Evolutionary conservation across 2,797 vertebrate species (phyloP).

Genomic region (Mareca penelope): DNA sequence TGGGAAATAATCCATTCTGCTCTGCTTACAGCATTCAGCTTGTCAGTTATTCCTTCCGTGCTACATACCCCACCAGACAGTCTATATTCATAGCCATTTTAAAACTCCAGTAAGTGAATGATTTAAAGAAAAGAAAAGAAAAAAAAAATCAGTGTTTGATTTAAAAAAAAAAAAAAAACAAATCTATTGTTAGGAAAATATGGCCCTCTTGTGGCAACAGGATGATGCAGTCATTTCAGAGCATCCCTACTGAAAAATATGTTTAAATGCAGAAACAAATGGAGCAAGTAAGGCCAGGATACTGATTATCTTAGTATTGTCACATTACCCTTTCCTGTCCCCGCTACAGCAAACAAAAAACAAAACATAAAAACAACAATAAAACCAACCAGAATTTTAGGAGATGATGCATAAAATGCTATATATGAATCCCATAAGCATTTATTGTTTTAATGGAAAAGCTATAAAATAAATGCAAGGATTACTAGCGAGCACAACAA

Average conservation of each 20-base stretch:
- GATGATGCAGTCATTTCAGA: not conserved
- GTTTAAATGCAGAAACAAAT: not conserved
- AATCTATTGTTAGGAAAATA: conserved; percentile 38
- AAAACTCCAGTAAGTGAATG: not conserved
- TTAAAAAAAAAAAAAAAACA: rapidly evolving
- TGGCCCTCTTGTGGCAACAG: conserved; percentile 70
- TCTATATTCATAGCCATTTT: not conserved
- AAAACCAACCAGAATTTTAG: not conserved
- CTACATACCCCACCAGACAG: not conserved
- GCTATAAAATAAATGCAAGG: not conserved
- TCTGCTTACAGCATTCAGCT: not conserved
- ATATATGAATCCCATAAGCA: not conserved
- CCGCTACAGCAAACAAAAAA: not conserved
- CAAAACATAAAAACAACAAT: rapidly evolving
- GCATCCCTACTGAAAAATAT: not conserved
- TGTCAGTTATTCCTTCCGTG: not conserved
- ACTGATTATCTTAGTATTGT: not conserved
- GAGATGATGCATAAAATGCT: not conserved
- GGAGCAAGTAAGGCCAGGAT: not conserved
- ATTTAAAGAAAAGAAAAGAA: not conserved
- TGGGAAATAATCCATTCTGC: not conserved
- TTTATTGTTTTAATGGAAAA: not conserved
- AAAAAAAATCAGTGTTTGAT: not conserved
- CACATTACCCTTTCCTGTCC: not conserved
- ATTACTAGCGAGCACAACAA: not conserved